These are phyloP conservation scores for Cyclophora albipunctata DNA, from an alignment of 2,888 invertebrate species.

Conservation along the genomic window DNA sequence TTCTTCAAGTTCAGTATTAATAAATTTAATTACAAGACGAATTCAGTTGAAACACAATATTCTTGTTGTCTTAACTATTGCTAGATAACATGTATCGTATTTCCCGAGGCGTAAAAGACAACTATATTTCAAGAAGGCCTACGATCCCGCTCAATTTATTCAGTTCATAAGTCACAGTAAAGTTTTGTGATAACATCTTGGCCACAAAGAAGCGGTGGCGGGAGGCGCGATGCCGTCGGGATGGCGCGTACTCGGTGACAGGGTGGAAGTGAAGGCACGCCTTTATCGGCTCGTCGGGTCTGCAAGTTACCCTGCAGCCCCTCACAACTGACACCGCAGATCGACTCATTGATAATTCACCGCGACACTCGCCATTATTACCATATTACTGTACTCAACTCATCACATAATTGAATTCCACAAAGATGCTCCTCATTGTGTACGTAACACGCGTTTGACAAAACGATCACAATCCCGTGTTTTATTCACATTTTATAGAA, in stretches of 20 bases:
- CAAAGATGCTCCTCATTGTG: neutral
- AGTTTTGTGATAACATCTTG: constrained; percentile 51
- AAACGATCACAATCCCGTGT: no score
- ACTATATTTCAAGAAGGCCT: constrained; percentile 31
- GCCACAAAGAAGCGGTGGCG: constrained; percentile 34
- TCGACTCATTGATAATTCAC: constrained; percentile 20
- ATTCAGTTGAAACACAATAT: neutral
- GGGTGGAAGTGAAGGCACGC: constrained; percentile 32
- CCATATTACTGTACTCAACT: neutral
- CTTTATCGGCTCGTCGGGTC: constrained; percentile 35
- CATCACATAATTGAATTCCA: neutral
- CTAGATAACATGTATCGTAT: constrained; percentile 26
- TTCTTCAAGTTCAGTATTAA: no score
- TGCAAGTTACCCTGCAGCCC: constrained; percentile 12
- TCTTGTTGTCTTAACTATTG: constrained; percentile 23
- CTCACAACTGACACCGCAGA: constrained; percentile 19
- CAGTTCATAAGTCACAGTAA: constrained; percentile 41
- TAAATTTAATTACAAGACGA: no score
- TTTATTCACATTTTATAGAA: no score
- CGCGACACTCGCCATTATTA: neutral
- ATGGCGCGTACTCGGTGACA: constrained; percentile 33
- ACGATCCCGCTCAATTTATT: constrained; percentile 34
- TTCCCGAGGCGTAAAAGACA: constrained; percentile 26
- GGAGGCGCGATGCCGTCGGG: no score
- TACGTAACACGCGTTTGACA: neutral